phyloP scores from a whole-genome alignment of 2,113 vertebrate genomes.

The Symphodus melops region DNA sequence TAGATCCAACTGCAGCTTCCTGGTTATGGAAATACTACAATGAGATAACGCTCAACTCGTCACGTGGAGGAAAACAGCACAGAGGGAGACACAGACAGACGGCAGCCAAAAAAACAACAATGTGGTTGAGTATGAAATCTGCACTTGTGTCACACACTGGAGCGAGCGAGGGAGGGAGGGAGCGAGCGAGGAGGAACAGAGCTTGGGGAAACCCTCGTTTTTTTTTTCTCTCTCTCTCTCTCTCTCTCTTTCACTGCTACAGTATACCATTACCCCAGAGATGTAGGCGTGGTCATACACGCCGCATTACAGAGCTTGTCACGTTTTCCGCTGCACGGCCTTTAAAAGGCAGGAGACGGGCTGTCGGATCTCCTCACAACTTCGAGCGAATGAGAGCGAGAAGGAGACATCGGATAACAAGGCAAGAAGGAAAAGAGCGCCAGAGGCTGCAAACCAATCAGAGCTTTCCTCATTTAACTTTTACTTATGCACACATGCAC shows the following conservation, averaged over 20 bases:
- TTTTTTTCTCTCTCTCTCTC: too few relatives aligned
- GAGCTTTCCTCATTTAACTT: constrained; percentile 29
- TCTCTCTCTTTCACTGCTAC: constrained; percentile 2
- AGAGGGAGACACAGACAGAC: constrained; percentile 23
- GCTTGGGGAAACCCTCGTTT: constrained; percentile 56
- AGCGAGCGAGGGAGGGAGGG: background rate
- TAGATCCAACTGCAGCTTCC: constrained; percentile 26
- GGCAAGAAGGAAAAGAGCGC: constrained; percentile 4
- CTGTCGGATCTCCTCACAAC: constrained; percentile 35
- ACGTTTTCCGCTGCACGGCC: constrained; percentile 48
- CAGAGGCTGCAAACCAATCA: background rate
- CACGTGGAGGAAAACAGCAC: constrained; percentile 27
- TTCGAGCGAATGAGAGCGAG: background rate
- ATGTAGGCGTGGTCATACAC: constrained; percentile 36
- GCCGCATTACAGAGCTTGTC: constrained; percentile 48
- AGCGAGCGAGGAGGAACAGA: constrained; percentile 2
- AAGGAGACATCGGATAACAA: constrained; percentile 16
- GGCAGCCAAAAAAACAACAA: constrained; percentile 33
- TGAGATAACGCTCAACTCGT: background rate
- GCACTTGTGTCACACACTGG: constrained; percentile 34
- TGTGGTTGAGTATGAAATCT: constrained; percentile 43
- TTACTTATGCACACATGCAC: background rate
- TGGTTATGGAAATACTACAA: constrained; percentile 32
- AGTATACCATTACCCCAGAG: constrained; percentile 7
- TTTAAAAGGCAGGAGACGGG: constrained; percentile 34